phyloP scores from a whole-genome alignment of 2,888 invertebrate genomes.

The Tinea pellionella region DNA sequence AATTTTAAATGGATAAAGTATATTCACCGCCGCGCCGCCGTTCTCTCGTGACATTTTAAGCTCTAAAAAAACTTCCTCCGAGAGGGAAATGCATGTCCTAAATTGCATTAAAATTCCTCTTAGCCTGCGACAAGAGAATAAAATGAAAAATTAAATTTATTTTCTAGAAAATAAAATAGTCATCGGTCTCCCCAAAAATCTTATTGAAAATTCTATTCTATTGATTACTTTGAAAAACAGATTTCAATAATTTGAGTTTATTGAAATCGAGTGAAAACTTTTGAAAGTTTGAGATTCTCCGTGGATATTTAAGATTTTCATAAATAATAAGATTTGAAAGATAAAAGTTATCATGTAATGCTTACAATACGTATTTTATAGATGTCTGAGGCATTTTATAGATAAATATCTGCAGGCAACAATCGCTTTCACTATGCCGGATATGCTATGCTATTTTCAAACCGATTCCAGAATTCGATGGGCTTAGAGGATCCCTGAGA shows the following conservation, averaged over 20 bases:
- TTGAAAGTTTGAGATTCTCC: neutral
- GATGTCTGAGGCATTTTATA: neutral
- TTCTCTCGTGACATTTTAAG: slow-evolving; percentile 11
- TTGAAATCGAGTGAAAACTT: neutral
- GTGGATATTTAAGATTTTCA: no score
- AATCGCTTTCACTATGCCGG: no score
- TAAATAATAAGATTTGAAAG: no score
- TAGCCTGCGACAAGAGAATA: slow-evolving; percentile 28
- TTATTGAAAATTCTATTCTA: neutral
- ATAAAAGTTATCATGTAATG: no score
- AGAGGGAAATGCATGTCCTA: slow-evolving; percentile 28
- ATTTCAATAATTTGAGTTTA: neutral
- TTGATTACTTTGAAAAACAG: neutral
- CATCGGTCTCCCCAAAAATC: neutral
- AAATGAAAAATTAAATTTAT: slow-evolving; percentile 38
- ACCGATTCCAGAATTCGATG: no score
- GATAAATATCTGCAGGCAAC: no score
- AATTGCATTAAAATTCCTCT: slow-evolving; percentile 52
- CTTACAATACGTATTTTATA: no score
- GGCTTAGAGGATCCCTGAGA: no score
- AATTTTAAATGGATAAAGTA: neutral
- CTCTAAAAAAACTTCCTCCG: slow-evolving; percentile 18
- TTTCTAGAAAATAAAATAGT: neutral
- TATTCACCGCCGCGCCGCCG: neutral
- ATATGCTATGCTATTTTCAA: no score